A percentile compares a stretch with the other conserved stretches of the same genome.
Evolutionary conservation across 1,140 invertebrate genomes (phyloP).

Genomic region (Stegodyphus dumicola): DNA sequence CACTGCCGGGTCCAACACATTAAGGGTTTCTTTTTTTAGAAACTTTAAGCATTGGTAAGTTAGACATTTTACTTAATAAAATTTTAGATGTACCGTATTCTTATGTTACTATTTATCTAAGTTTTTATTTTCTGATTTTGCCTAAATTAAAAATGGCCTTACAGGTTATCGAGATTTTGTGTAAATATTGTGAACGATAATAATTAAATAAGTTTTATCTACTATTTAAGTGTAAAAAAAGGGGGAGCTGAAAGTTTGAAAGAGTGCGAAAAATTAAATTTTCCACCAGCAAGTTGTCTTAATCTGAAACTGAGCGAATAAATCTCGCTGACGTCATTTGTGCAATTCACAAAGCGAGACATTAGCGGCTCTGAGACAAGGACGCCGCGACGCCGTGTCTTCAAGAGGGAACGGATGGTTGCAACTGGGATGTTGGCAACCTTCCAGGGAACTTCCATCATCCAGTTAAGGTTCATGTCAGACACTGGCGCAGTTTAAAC

Average conservation of each 20-base stretch:
- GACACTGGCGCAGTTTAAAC: constrained; percentile 60
- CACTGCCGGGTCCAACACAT: too few species aligned
- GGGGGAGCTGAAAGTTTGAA: neutral
- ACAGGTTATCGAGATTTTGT: too few species aligned
- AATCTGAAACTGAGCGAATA: constrained; percentile 33
- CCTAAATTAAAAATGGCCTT: too few species aligned
- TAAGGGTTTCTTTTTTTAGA: too few species aligned
- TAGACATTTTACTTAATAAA: too few species aligned
- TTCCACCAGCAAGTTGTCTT: constrained; percentile 35
- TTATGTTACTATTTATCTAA: too few species aligned
- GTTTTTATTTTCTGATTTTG: too few species aligned
- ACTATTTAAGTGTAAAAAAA: too few species aligned
- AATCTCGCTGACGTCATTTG: constrained; percentile 53
- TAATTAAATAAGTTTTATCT: too few species aligned
- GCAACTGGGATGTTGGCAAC: constrained; percentile 47
- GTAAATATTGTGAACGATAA: too few species aligned
- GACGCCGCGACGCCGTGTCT: constrained; percentile 49
- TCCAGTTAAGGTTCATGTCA: constrained; percentile 61
- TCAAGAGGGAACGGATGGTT: constrained; percentile 45
- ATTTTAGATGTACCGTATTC: too few species aligned
- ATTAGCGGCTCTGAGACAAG: constrained; percentile 56
- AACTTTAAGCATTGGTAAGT: too few species aligned
- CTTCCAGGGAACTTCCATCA: constrained; percentile 58
- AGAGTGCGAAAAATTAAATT: constrained; percentile 14
- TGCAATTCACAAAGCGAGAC: constrained; percentile 56